Percentiles rank a stretch among this genome's conserved stretches.
Evolutionary conservation across 2,797 vertebrate species (phyloP).

Genomic region (Micromesistius poutassou): DNA sequence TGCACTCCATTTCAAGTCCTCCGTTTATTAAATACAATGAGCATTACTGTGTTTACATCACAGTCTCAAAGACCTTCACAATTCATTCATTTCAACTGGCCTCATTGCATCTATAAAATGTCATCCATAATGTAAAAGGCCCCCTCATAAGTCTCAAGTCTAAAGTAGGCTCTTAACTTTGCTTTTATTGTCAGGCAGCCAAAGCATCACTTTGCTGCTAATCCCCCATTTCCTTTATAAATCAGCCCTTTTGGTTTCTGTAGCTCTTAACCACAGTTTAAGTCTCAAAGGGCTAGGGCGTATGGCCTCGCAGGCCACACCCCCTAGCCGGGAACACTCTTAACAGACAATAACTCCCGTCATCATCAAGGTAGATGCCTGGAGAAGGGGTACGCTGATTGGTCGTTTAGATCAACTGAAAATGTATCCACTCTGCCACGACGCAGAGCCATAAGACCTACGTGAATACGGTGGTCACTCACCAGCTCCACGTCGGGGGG

Average conservation of each 20-base stretch:
- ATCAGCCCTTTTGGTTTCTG: no score
- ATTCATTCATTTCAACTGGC: background rate
- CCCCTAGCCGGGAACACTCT: no score
- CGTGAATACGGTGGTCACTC: slow-evolving; percentile 46
- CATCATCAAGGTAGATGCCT: no score
- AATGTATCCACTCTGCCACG: background rate
- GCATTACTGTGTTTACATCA: background rate
- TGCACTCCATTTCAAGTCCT: background rate
- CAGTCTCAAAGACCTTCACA: background rate
- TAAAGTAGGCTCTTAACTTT: background rate
- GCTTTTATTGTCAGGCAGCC: background rate
- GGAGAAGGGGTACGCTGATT: no score
- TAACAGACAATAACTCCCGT: no score
- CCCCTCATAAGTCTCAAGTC: background rate
- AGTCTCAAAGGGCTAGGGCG: no score
- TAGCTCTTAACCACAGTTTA: no score
- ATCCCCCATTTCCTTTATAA: no score
- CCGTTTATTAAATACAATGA: background rate
- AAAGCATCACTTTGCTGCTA: background rate
- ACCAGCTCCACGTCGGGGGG: slow-evolving; percentile 96
- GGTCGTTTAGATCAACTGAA: no score
- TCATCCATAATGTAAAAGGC: background rate
- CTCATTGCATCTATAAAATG: background rate
- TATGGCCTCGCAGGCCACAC: no score
- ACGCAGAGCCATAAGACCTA: background rate